These are phyloP conservation scores for Oreochromis aureus DNA, from an alignment of 2,113 vertebrate species.

Conservation along the genomic window DNA sequence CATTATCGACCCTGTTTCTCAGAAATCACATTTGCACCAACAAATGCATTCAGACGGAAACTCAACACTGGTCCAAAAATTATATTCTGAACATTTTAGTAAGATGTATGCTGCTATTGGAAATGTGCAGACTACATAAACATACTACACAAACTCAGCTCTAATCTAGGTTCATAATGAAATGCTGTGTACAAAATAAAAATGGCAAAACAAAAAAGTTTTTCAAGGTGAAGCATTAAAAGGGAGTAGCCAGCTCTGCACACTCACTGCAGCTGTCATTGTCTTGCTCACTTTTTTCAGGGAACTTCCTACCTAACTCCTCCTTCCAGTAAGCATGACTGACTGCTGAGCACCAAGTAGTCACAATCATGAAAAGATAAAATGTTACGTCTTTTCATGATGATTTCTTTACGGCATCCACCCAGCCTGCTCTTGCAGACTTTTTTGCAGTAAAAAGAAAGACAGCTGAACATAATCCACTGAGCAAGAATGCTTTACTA, in stretches of 20 bases:
- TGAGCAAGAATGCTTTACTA: background rate
- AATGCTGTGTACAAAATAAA: background rate
- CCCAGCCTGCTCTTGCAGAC: background rate
- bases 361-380: background rate
- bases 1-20: background rate
- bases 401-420: background rate
- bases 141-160: background rate
- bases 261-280: background rate
- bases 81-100: background rate
- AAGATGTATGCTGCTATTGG: background rate
- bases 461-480: background rate
- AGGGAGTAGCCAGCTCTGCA: background rate
- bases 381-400: background rate
- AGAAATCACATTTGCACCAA: background rate
- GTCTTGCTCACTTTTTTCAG: background rate
- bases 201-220: background rate
- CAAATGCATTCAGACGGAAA: background rate
- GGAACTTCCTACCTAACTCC: background rate
- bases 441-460: background rate
- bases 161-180: background rate
- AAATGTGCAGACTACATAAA: background rate
- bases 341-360: background rate
- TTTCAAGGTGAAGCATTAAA: background rate
- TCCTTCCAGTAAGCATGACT: background rate
- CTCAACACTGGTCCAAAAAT: background rate